A percentile compares a stretch with the other conserved stretches of the same genome.
These are phyloP conservation scores for Danio choprae DNA, from an alignment of 2,797 vertebrate genomes.

Conservation along the genomic window DNA sequence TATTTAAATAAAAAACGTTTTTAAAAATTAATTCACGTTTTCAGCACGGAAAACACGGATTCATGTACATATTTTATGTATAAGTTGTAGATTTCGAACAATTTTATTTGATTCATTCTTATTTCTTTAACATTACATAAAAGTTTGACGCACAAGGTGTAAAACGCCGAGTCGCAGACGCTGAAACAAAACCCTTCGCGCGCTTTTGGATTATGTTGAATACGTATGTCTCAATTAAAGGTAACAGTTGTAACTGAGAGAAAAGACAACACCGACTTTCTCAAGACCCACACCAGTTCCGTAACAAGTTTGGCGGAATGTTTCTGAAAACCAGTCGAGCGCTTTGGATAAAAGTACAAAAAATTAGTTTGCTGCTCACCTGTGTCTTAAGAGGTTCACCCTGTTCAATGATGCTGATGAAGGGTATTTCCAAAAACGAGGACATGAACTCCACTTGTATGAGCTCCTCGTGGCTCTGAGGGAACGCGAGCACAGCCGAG, in stretches of 20 bases:
- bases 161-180: neutral
- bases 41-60: too few species aligned
- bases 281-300: neutral
- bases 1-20: too few species aligned
- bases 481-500: constrained; percentile 89
- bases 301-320: neutral
- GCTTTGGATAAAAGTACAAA: constrained; percentile 1
- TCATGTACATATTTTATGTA: neutral
- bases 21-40: neutral
- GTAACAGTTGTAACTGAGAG: neutral
- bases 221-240: neutral
- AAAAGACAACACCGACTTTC: neutral
- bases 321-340: neutral
- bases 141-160: neutral
- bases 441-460: constrained; percentile 93
- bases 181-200: constrained; percentile 4
- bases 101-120: neutral
- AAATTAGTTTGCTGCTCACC: constrained; percentile 73
- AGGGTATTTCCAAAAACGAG: constrained; percentile 88
- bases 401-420: constrained; percentile 88
- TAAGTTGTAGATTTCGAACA: neutral
- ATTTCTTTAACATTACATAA: neutral
- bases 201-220: neutral
- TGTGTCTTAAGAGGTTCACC: constrained; percentile 84
- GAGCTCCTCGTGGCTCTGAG: constrained; percentile 86